Base-by-base conservation (phyloP, 2,797 vertebrate species). In the Mormyrops boulengeri region DNA sequence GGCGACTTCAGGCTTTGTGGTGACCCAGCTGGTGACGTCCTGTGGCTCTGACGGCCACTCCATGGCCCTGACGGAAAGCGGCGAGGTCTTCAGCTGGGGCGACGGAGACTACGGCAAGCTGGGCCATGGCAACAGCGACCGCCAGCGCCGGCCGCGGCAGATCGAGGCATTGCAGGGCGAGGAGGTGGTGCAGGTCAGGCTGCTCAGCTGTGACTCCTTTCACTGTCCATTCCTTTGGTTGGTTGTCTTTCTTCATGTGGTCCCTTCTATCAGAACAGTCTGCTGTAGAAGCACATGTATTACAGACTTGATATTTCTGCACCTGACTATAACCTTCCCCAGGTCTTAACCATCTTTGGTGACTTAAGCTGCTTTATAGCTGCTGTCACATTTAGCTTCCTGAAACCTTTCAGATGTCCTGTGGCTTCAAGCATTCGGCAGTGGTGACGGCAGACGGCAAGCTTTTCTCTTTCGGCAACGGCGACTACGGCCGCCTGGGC, bases 41-140 rank as follows among this genome's bases (percentile, higher is more conserved):
- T 97, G 96, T 92, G 96, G 96, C 11, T 97, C 96, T 1, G 96
- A 97, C 90, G 96, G 96, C 0, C 96, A 97, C 88, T 97, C 96
- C 22, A 97, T 97, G 96, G 96, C 96, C 87, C 85, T 97, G 53
- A 97, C 96, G 5, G 96, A 97, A 88, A 97, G 96, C 0, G 96
- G 96, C 30, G 96, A 97, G 88, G 96, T 97, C 85, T 97, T 97
- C 86, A 97, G 96, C 92, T 97, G 96, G 96, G 96, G 96, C 82
- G 96, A 97, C 26, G 96, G 96, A 57, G 96, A 97, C 91, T 97
- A 97, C n/a, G 96, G 96, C 91, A 97, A 97, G 92, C 93, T 97
- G 14, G 96, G 96, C 57, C 96, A 97, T 0, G 96, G 96, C 0
- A 97, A 97, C 93, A 97, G 96, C 0, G 96, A 97, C 93, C 91